A percentile compares a stretch with the other conserved stretches of the same genome.
These are phyloP conservation scores for Zaprionus davidi DNA, from an alignment of 1,140 invertebrate species.

Conservation along the genomic window DNA sequence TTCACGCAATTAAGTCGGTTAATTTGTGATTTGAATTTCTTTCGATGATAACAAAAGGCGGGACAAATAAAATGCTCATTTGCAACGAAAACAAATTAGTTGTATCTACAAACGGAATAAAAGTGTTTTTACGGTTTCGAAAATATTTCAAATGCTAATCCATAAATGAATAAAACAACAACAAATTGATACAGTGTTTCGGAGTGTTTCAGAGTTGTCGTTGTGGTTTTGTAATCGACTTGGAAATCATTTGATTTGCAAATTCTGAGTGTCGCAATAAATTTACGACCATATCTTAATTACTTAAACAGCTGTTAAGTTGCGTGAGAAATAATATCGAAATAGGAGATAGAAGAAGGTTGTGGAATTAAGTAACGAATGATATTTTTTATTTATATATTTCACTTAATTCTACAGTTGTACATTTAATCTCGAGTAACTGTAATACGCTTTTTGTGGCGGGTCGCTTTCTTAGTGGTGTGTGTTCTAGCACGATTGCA, in stretches of 20 bases:
- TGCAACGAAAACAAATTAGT: conserved; percentile 67
- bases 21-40: conserved; percentile 64
- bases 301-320: conserved; percentile 42
- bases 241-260: conserved; percentile 60
- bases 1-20: conserved; percentile 70
- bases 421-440: too few species aligned
- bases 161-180: conserved; percentile 16
- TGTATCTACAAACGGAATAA: conserved; percentile 13
- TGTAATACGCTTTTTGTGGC: too few species aligned
- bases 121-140: conserved; percentile 7
- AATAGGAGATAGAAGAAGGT: background rate
- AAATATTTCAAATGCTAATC: conserved; percentile 42
- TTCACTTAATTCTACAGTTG: too few species aligned
- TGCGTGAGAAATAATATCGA: conserved; percentile 27
- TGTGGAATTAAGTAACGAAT: too few species aligned
- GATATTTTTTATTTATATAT: too few species aligned
- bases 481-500: too few species aligned
- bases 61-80: conserved; percentile 64
- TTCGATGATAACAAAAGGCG: conserved; percentile 56
- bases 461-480: too few species aligned
- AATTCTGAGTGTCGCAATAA: conserved; percentile 41
- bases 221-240: conserved; percentile 33
- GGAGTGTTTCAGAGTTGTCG: conserved; percentile 2
- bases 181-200: conserved; percentile 23
- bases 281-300: conserved; percentile 59